Base-by-base conservation (phyloP, 2,113 vertebrate genomes). In the Chamaetylas fuelleborni region DNA sequence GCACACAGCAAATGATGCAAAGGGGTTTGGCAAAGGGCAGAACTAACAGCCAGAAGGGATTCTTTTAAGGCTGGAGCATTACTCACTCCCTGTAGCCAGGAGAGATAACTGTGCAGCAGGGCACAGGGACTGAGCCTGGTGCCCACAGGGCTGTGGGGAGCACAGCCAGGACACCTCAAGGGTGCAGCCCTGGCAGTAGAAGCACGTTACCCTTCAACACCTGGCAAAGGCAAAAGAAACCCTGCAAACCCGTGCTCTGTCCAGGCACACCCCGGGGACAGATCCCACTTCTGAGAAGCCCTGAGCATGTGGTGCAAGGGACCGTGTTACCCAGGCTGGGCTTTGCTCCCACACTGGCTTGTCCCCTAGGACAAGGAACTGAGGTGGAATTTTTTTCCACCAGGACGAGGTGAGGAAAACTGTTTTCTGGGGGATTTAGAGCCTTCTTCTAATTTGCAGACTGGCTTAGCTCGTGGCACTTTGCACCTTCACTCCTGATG, bases 141-240 rank as follows among this genome's bases (percentile, higher is more conserved):
- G 65, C 34, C 62, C 51, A 19, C 24, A 2, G 0, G 25, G n/a
- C 4, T 0, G 0, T 20, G 31, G n/a, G 18, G 19, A 73, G 80
- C 67, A 92, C 58, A 25, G 58, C 16, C 53, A 57, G 88, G 72
- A 31, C 65, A n/a, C 34, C 20, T 7, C 0, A 0, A 51, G 36
- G n/a, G 5, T 61, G 38, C 53, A 74, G 15, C 56, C 48, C 29
- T 3, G 11, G 42, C 13, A 45, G 12, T 0, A 29, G 45, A 14
- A 86, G 38, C 47, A 38, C 0, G 1, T 1, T 45, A 38, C 18
- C 45, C 60, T 76, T 60, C 3, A 4, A 12, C 11, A 50, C 14
- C 12, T 14, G 26, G 50, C 15, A 40, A 81, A 78, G 54, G 54
- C 80, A 58, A 25, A 53, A 81, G 40, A 43, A 60, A 81, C n/a